Conservation (phyloP, 23 tunicate species). For the Diplosoma virens region DNA sequence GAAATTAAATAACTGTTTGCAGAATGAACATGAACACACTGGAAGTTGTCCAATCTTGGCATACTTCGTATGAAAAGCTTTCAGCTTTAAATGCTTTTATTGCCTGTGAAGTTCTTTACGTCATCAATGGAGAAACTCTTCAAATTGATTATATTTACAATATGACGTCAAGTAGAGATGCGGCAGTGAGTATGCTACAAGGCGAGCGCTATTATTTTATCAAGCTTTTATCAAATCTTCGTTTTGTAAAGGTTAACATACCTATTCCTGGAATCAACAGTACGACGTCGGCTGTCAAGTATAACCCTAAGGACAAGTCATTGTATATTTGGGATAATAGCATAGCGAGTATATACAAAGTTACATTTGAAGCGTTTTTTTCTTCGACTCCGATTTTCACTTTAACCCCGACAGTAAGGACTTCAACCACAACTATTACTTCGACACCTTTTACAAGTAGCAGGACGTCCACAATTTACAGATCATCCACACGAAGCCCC, state of each 20-base stretch:
- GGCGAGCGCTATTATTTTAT: background rate
- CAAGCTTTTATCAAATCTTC: background rate
- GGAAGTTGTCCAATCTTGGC: conserved; percentile 64
- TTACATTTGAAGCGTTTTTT: conserved; percentile 41
- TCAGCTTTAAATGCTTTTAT: conserved; percentile 89
- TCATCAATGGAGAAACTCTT: conserved; percentile 66
- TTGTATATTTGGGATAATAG: conserved; percentile 75
- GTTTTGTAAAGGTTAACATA: conserved; percentile 48
- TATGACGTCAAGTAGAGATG: conserved; percentile 63
- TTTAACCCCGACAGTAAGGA: conserved; percentile 21
- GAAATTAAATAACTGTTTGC: no score
- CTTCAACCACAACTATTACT: conserved; percentile 37
- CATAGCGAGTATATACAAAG: conserved; percentile 48
- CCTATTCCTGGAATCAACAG: conserved; percentile 59
- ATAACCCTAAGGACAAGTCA: conserved; percentile 71
- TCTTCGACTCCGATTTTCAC: conserved; percentile 23
- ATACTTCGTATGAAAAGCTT: conserved; percentile 77
- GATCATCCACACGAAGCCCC: no score
- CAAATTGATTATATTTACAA: conserved; percentile 89
- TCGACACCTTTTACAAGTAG: no score
- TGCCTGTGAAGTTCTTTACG: conserved; percentile 91
- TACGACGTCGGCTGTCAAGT: conserved; percentile 64
- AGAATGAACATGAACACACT: conserved; percentile 65
- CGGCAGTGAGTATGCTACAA: conserved; percentile 30
- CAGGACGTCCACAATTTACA: no score